A percentile compares a stretch with the other conserved stretches of the same genome.
Evolutionary conservation across 2,797 vertebrate species (phyloP).

Genomic region (Centroberyx gerrardi): DNA sequence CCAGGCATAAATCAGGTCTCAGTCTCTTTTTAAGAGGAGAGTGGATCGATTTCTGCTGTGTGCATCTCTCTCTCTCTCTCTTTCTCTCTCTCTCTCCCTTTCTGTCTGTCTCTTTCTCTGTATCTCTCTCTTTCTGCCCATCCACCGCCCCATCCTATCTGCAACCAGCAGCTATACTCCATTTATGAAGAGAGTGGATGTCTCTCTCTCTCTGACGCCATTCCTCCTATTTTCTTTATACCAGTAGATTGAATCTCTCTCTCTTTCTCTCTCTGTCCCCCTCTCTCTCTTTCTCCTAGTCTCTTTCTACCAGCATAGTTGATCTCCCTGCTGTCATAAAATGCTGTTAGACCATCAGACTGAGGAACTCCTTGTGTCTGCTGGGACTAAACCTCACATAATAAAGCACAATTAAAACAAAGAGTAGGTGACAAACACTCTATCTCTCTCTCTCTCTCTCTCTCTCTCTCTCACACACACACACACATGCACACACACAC

Average conservation of each 20-base stretch:
- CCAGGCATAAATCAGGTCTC: too few species aligned
- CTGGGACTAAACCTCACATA: constrained; percentile 5
- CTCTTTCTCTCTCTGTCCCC: background rate
- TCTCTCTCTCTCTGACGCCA: too few species aligned
- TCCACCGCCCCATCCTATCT: too few species aligned
- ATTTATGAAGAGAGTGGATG: too few species aligned
- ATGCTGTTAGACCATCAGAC: background rate
- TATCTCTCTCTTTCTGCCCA: too few species aligned
- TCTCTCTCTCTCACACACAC: background rate
- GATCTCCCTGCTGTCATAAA: background rate
- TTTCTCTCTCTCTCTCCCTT: too few species aligned
- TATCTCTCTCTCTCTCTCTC: background rate
- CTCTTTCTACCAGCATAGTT: background rate
- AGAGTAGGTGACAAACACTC: constrained; percentile 8
- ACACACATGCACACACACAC: background rate
- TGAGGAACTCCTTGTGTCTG: background rate
- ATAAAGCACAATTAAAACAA: constrained; percentile 21
- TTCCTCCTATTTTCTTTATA: background rate
- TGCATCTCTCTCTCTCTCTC: too few species aligned
- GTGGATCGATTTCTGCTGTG: too few species aligned
- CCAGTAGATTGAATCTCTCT: background rate
- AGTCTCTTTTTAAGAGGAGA: too few species aligned
- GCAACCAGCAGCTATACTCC: too few species aligned
- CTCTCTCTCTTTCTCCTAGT: background rate
- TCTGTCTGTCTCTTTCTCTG: too few species aligned